phyloP scores from a whole-genome alignment of 2,113 vertebrate species.

The Hypomesus transpacificus region DNA sequence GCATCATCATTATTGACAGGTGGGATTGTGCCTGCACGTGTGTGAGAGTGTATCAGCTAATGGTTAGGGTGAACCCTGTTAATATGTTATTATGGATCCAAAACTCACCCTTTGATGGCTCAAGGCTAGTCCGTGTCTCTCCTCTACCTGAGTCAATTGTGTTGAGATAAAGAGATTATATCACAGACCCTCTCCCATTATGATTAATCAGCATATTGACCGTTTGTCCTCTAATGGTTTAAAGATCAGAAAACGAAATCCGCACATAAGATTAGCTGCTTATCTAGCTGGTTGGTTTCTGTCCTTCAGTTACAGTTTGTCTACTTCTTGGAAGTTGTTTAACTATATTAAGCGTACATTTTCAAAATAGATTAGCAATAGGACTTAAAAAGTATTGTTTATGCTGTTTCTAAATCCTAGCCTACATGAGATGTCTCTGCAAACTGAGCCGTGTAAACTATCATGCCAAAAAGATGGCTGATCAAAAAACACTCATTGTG shows the following conservation, averaged over 20 bases:
- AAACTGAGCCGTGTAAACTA: too few species aligned
- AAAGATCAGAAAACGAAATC: slow-evolving; percentile 24
- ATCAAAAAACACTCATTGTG: too few species aligned
- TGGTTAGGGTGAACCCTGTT: too few species aligned
- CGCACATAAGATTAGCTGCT: not conserved
- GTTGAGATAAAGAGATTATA: slow-evolving; percentile 41
- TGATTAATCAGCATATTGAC: slow-evolving; percentile 41
- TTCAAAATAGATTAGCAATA: too few species aligned
- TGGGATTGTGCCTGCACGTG: not conserved
- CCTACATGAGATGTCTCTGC: too few species aligned
- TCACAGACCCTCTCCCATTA: slow-evolving; percentile 27
- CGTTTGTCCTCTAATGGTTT: slow-evolving; percentile 37
- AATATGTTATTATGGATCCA: not conserved
- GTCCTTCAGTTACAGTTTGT: too few species aligned
- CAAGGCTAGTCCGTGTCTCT: slow-evolving; percentile 22
- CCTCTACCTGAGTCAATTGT: slow-evolving; percentile 23
- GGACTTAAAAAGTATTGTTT: not conserved
- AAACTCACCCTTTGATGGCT: slow-evolving; percentile 31
- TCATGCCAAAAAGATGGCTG: too few species aligned
- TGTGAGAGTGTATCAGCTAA: not conserved
- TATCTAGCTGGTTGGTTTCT: too few species aligned
- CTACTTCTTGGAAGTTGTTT: too few species aligned
- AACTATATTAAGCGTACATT: too few species aligned
- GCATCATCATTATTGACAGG: too few species aligned
- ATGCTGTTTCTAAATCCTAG: too few species aligned